Evolutionary conservation across 1,140 invertebrate genomes (phyloP).

Genomic region (Pseudomyrmex cubaensis): DNA sequence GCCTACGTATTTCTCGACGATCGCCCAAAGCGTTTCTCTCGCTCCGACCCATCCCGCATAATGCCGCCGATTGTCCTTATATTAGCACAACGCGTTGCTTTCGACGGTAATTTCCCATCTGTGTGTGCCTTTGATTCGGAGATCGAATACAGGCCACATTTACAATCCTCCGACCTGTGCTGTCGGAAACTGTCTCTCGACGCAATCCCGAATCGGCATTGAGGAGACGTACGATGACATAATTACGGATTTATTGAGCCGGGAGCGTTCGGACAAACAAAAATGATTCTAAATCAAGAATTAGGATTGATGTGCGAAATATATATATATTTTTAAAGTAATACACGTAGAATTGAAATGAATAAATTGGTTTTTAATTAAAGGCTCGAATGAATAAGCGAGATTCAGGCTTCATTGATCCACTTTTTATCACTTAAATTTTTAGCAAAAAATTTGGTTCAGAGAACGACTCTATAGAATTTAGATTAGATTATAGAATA

Average conservation of each 20-base stretch:
- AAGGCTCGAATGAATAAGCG: too few species aligned
- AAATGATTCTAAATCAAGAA: too few species aligned
- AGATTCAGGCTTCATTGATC: too few species aligned
- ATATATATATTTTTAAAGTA: too few species aligned
- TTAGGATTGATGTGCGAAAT: too few species aligned
- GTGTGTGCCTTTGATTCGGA: conserved; percentile 5
- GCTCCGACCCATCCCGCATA: conserved; percentile 65
- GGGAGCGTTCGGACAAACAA: too few species aligned
- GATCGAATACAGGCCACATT: conserved; percentile 41
- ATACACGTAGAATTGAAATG: too few species aligned
- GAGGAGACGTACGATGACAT: background rate
- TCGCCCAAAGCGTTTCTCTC: conserved; percentile 42
- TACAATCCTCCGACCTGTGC: conserved; percentile 30
- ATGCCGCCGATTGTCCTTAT: conserved; percentile 65
- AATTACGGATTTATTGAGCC: conserved; percentile 2
- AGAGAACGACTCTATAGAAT: too few species aligned
- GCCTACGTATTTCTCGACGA: conserved; percentile 9
- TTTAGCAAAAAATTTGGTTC: too few species aligned
- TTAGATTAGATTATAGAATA: too few species aligned
- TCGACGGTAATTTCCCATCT: conserved; percentile 56
- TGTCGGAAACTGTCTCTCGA: conserved; percentile 28
- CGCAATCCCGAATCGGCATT: conserved; percentile 22
- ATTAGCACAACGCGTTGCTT: conserved; percentile 58
- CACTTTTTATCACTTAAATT: too few species aligned
- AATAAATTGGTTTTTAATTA: too few species aligned